These are phyloP conservation scores for Elysia crispata DNA, from an alignment of 2,888 invertebrate genomes.

Conservation along the genomic window DNA sequence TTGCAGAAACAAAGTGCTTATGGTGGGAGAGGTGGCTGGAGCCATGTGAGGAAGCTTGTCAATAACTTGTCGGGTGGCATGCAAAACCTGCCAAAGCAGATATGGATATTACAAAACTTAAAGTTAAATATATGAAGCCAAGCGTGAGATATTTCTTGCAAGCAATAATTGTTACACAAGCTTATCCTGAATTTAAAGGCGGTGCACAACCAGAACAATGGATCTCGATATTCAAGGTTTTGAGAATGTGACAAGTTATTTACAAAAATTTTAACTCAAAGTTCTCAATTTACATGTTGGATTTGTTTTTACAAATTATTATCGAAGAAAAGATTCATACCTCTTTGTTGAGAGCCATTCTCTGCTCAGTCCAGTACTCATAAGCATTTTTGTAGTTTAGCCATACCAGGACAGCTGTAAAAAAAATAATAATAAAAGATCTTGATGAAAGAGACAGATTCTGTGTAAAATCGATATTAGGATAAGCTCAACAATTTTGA, in stretches of 20 bases:
- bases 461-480: background rate
- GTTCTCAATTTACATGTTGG: background rate
- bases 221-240: background rate
- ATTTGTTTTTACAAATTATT: no score
- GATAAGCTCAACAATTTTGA: no score
- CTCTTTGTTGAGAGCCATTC: constrained; percentile 93
- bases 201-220: no score
- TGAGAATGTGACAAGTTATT: background rate
- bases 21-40: constrained; percentile 68
- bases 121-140: no score
- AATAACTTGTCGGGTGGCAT: constrained; percentile 81
- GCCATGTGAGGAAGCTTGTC: constrained; percentile 83
- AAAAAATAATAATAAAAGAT: constrained; percentile 1
- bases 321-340: constrained; percentile 79
- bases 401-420: constrained; percentile 91
- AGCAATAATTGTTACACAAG: no score
- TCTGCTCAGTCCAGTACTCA: constrained; percentile 98
- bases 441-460: background rate
- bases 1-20: constrained; percentile 94
- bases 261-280: background rate
- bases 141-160: no score
- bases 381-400: constrained; percentile 99
- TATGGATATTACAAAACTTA: no score
- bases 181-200: background rate
- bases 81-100: constrained; percentile 66